A percentile compares a stretch with the other conserved stretches of the same genome.
phyloP scores from a whole-genome alignment of 2,888 invertebrate genomes.

The Eurois occulta region DNA sequence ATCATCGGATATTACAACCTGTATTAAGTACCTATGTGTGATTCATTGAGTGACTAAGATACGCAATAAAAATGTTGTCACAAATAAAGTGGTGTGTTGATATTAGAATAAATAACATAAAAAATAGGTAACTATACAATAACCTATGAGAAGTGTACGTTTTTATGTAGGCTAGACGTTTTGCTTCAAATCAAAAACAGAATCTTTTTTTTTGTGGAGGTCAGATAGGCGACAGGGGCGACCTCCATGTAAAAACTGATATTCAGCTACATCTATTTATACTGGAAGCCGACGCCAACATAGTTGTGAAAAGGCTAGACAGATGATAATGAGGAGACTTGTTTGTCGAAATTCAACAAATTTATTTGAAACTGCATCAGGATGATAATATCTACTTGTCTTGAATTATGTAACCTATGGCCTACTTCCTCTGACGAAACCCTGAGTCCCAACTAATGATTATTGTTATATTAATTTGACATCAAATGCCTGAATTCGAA shows the following conservation, averaged over 20 bases:
- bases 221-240: neutral
- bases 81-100: neutral
- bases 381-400: neutral
- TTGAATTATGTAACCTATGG: neutral
- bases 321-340: neutral
- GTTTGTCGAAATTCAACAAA: neutral
- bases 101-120: neutral
- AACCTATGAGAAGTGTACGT: neutral
- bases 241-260: neutral
- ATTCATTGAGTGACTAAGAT: slow-evolving; percentile 35
- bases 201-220: neutral
- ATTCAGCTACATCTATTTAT: neutral
- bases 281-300: neutral
- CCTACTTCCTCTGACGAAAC: neutral
- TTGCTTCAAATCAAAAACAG: neutral
- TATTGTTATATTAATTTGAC: neutral
- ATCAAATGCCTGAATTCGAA: neutral
- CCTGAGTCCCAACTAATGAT: neutral
- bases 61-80: slow-evolving; percentile 33
- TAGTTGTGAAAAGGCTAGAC: neutral
- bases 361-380: neutral
- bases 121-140: neutral
- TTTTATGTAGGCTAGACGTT: neutral
- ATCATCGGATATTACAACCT: slow-evolving; percentile 54
- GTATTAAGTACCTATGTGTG: slow-evolving; percentile 26